Conservation (phyloP, 2,113 vertebrate species). For the Eurystomus gularis region DNA sequence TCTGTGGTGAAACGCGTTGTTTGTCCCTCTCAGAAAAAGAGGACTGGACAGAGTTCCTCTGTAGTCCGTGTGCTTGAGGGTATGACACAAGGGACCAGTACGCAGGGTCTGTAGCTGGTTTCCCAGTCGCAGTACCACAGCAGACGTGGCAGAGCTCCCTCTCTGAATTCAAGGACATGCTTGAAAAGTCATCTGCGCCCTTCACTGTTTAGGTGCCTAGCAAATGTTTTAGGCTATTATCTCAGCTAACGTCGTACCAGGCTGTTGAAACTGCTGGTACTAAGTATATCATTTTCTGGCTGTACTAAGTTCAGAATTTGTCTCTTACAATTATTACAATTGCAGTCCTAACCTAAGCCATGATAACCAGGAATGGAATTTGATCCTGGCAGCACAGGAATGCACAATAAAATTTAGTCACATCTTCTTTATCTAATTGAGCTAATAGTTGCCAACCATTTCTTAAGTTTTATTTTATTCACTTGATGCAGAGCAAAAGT, state of each 20-base stretch:
- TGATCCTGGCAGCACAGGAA: neutral
- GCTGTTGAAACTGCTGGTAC: neutral
- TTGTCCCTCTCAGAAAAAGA: neutral
- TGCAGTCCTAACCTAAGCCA: neutral
- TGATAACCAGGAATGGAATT: neutral
- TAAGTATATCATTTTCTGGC: neutral
- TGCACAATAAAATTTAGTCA: neutral
- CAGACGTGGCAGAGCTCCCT: neutral
- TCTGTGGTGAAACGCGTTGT: neutral
- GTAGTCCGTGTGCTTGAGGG: neutral
- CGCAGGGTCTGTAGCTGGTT: neutral
- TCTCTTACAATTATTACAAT: neutral
- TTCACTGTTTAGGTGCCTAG: neutral
- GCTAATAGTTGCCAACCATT: neutral
- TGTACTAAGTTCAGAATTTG: neutral
- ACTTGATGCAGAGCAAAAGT: neutral
- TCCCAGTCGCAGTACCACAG: neutral
- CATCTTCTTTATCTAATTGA: neutral
- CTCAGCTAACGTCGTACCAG: accelerated
- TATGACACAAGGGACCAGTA: neutral
- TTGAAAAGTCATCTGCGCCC: neutral
- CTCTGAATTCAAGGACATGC: neutral
- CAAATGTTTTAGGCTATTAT: neutral
- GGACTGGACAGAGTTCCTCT: neutral
- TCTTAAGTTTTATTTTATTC: neutral